Percentiles rank a stretch among this genome's conserved stretches.
Evolutionary conservation across 2,888 invertebrate species (phyloP).

Genomic region (Galerucella calmariensis): DNA sequence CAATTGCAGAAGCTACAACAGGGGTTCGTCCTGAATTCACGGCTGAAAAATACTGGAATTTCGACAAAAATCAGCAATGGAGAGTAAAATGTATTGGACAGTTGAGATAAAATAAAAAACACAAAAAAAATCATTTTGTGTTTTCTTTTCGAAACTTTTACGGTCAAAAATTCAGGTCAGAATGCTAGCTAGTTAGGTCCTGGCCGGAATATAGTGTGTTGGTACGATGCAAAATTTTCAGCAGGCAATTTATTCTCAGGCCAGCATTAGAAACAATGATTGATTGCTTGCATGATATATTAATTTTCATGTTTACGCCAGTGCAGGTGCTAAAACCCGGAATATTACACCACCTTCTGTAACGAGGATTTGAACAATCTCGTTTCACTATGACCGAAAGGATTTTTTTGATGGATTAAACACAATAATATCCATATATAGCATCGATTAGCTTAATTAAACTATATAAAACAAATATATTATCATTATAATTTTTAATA

Average conservation of each 20-base stretch:
- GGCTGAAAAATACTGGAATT: too few species aligned
- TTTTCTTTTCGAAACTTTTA: not conserved
- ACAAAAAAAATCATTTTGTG: too few species aligned
- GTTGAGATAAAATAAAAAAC: too few species aligned
- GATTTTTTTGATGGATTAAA: not conserved
- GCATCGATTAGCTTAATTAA: not conserved
- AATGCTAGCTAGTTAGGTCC: constrained; percentile 5
- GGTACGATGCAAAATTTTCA: constrained; percentile 38
- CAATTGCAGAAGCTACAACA: too few species aligned
- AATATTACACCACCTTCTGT: constrained; percentile 34
- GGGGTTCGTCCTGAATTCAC: too few species aligned
- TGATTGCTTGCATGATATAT: constrained; percentile 46
- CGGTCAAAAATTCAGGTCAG: not conserved
- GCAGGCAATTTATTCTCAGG: constrained; percentile 37
- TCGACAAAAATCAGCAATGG: too few species aligned
- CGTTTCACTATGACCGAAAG: constrained; percentile 9
- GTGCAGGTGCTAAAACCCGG: constrained; percentile 44
- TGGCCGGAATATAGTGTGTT: constrained; percentile 18
- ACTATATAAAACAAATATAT: not conserved
- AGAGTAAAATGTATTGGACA: too few species aligned
- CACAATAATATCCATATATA: not conserved
- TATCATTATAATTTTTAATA: too few species aligned
- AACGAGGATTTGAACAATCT: constrained; percentile 36
- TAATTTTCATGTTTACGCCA: constrained; percentile 44
- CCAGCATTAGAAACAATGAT: constrained; percentile 41